These are phyloP conservation scores for Chrysolina oricalcia DNA, from an alignment of 2,888 invertebrate genomes.

Conservation along the genomic window DNA sequence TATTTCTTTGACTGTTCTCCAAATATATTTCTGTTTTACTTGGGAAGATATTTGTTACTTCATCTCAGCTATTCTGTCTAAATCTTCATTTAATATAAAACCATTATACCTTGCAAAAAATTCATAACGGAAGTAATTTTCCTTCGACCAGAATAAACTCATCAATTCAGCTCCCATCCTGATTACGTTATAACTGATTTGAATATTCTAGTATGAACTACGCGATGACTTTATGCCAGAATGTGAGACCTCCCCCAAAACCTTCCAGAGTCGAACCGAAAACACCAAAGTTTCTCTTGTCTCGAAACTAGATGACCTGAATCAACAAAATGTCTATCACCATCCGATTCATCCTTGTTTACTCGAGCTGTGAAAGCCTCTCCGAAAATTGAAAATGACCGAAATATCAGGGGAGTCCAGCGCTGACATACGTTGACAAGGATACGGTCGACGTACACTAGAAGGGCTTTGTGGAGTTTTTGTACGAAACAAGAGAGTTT, in stretches of 20 bases:
- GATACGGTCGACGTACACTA: not conserved
- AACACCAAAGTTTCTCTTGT: not conserved
- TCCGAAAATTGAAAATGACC: slow-evolving; percentile 50
- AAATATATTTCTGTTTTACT: too few relatives aligned
- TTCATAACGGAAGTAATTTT: too few relatives aligned
- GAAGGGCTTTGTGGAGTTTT: slow-evolving; percentile 13
- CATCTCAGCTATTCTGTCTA: too few relatives aligned
- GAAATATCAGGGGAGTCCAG: slow-evolving; percentile 9
- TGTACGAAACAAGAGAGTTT: not conserved
- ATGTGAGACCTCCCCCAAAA: not conserved
- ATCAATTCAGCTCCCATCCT: too few relatives aligned
- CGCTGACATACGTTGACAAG: slow-evolving; percentile 3
- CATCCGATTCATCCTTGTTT: slow-evolving; percentile 54
- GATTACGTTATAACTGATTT: too few relatives aligned
- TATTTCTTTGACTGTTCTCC: too few relatives aligned
- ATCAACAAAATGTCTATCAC: slow-evolving; percentile 54
- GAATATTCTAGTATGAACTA: too few relatives aligned
- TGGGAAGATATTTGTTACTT: too few relatives aligned
- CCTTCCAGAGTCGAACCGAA: not conserved
- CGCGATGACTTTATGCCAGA: too few relatives aligned
- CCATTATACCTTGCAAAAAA: too few relatives aligned
- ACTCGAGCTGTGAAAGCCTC: slow-evolving; percentile 47
- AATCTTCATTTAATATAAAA: too few relatives aligned
- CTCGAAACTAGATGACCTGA: slow-evolving; percentile 39
- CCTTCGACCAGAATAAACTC: too few relatives aligned